These are phyloP conservation scores for Andrena cerasifolii DNA, from an alignment of 1,140 invertebrate species.

Conservation along the genomic window DNA sequence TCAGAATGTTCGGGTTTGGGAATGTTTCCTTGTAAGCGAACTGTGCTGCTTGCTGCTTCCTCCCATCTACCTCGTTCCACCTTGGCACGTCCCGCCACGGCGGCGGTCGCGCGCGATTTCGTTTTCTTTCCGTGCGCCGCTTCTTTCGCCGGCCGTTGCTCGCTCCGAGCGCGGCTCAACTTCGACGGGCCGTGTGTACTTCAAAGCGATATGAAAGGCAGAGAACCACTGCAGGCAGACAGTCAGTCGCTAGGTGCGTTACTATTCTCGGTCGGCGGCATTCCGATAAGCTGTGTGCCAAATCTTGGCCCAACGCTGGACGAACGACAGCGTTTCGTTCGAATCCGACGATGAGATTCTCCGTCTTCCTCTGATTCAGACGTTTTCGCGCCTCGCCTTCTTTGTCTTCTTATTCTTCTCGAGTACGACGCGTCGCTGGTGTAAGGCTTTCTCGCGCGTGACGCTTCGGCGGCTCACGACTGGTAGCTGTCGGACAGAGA, in stretches of 20 bases:
- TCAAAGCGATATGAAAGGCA: constrained; percentile 31
- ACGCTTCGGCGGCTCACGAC: too few species aligned
- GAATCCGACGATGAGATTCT: neutral
- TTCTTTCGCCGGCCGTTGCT: neutral
- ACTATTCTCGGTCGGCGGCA: constrained; percentile 80
- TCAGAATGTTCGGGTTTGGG: too few species aligned
- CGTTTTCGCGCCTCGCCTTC: neutral
- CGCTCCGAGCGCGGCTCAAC: neutral
- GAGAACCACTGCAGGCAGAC: constrained; percentile 69
- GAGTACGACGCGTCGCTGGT: too few species aligned
- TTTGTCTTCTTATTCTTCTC: too few species aligned
- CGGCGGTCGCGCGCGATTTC: neutral
- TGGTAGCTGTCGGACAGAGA: too few species aligned
- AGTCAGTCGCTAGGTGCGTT: constrained; percentile 60
- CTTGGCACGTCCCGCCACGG: neutral
- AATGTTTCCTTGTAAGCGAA: too few species aligned
- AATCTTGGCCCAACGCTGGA: constrained; percentile 67
- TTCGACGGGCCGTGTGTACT: neutral
- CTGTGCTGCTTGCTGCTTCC: too few species aligned
- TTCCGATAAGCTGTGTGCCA: constrained; percentile 80
- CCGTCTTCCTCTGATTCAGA: neutral
- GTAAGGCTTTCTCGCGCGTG: too few species aligned
- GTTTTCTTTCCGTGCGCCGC: neutral
- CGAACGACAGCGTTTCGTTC: constrained; percentile 17
- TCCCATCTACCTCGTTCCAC: too few species aligned